A percentile compares a stretch with the other conserved stretches of the same genome.
phyloP scores from a whole-genome alignment of 2,113 vertebrate species.

The Amia ocellicauda region DNA sequence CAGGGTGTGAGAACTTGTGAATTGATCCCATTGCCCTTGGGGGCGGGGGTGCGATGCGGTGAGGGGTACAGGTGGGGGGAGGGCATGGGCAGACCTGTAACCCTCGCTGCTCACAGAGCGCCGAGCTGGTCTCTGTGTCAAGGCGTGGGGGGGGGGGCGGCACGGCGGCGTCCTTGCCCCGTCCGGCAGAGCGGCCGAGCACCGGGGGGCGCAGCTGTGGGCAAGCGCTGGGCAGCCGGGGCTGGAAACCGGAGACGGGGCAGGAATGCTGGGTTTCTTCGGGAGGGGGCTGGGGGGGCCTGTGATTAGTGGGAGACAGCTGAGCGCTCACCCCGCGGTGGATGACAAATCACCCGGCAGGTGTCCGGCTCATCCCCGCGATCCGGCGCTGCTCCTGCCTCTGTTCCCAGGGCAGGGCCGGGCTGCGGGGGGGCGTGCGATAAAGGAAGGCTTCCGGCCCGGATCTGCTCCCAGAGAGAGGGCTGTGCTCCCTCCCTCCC shows the following conservation, averaged over 20 bases:
- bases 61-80: too few species aligned
- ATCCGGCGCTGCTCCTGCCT: conserved; percentile 36
- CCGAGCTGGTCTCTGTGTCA: conserved; percentile 30
- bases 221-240: conserved; percentile 56
- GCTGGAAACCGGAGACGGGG: conserved; percentile 63
- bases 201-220: conserved; percentile 18
- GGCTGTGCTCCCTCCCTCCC: not conserved
- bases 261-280: conserved; percentile 59
- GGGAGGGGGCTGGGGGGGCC: conserved; percentile 50
- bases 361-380: conserved; percentile 57
- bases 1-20: too few species aligned
- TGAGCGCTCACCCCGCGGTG: conserved; percentile 72
- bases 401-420: conserved; percentile 46
- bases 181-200: not conserved
- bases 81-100: conserved; percentile 39
- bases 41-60: too few species aligned
- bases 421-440: conserved; percentile 46
- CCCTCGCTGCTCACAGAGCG: conserved; percentile 26
- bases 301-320: conserved; percentile 79
- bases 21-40: too few species aligned
- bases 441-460: conserved; percentile 72
- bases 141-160: conserved; percentile 5
- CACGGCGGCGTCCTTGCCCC: conserved; percentile 42
- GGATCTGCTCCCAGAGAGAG: not conserved
- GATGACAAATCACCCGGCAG: conserved; percentile 80